Base-by-base conservation (phyloP, 2,888 invertebrate species). In the Lucinisca nassula region DNA sequence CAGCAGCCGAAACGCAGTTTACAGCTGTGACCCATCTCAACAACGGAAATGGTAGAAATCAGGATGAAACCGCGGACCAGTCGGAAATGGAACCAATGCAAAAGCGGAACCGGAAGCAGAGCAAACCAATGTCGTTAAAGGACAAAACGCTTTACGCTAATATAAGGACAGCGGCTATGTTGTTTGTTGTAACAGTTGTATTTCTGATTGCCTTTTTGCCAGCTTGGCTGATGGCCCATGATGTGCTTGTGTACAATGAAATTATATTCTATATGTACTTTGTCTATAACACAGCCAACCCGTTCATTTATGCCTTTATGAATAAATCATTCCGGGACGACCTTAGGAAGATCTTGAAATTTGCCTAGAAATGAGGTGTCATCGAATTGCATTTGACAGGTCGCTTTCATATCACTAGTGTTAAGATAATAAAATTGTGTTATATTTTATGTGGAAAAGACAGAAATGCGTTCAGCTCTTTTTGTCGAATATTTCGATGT, bases 261-360 rank as follows among this genome's bases (percentile, higher is more conserved):
- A 88, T 94, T 14, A 90, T 95, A 17, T 96, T 95, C 85, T 95
- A 96, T 82, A 93, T 95, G 92, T 96, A 96, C 85, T 96, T 95
- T 84, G 92, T 94, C 1, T 95, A 96, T 83, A 95, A 95, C 83
- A 94, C 95, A 6, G 95, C 94, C 24, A 96, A 96, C 80, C 95
- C 95, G 3, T 93, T 96, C 51, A 96, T 96, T 37, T 96, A 96
- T 84, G 94, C 95, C 8, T 96, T 96, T 80, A 96, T 96, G 95
- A 96, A 96, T 89, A 93, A 94, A 77, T 95, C 95, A 70, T 96
- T 96, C 79, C 82, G 95, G 51, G 93, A 94, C 27, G 95, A 96
- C 79, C 84, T 95, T 17, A 81, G 86, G 10, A 87, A 87, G 58
- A 85, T 90, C n/a, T 51, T 90, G 32, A 90, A 90, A 80, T 89